A percentile compares a stretch with the other conserved stretches of the same genome.
These are phyloP conservation scores for Dryoscopus gambensis DNA, from an alignment of 2,113 vertebrate genomes.

Conservation along the genomic window DNA sequence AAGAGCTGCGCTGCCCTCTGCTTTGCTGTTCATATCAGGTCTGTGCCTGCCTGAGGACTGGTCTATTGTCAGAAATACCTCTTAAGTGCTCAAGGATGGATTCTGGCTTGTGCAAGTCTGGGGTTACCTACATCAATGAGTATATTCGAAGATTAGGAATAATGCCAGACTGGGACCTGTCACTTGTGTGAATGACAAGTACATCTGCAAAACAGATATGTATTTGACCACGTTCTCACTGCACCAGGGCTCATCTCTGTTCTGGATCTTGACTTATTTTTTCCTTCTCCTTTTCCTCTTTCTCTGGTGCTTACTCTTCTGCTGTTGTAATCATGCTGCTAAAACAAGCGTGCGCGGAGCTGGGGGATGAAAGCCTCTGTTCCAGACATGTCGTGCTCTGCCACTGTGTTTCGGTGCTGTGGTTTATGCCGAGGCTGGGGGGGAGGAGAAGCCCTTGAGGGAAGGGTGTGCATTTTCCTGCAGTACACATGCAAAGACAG, in stretches of 20 bases:
- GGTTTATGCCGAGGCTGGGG: not conserved
- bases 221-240: not conserved
- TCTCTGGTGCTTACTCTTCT: not conserved
- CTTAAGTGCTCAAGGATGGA: not conserved
- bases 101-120: not conserved
- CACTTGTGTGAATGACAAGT: not conserved
- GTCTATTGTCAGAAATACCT: not conserved
- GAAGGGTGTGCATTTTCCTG: not conserved
- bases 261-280: not conserved
- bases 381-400: not conserved
- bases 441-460: not conserved
- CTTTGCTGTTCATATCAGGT: not conserved
- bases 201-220: not conserved
- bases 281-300: not conserved
- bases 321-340: not conserved
- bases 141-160: not conserved
- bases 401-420: not conserved
- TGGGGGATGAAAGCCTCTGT: not conserved
- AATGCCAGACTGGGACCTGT: not conserved
- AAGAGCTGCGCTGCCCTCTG: not conserved
- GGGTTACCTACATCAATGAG: not conserved
- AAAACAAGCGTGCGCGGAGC: not conserved
- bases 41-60: not conserved
- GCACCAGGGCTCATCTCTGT: not conserved
- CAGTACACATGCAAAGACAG: not conserved